Base-by-base conservation (phyloP, 2,797 vertebrate species). In the Pelodytes ibericus region DNA sequence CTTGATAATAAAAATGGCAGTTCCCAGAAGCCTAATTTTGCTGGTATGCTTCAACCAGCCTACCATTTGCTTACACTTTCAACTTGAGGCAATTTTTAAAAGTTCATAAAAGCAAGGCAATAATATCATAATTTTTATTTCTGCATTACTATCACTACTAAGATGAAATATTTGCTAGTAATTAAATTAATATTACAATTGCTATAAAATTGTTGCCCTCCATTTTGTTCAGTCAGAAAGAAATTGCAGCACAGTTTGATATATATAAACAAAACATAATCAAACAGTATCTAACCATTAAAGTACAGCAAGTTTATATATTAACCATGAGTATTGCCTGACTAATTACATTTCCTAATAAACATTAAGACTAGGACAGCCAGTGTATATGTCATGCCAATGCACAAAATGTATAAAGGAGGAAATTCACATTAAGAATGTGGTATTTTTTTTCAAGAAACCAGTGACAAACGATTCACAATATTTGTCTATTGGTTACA, bases 381-480 rank as follows among this genome's bases (percentile, higher is more conserved):
- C 74, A 58, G 74, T 71, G 74, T 77, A 71, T 57, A 24, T n/a
- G n/a, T 71, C 51, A 71, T 64, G 56, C 41, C 33, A 18, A 60
- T 56, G 29, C 58, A 67, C 1, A 27, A 33, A 47, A 70, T 18
- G 51, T 59, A 62, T 36, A 49, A 8, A 71, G 51, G 49, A 57
- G 56, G 67, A 64, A 47, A 44, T 62, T 71, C 74, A 77, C 67
- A 64, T 58, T 71, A 64, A 16, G 65, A 80, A 27, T 76, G 49
- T 64, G 33, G 27, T 57, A 63, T 36, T 56, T n/a, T 57, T 20
- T 71, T 61, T 60, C 7, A 68, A 68, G 30, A 64, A 61, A 26
- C 15, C 41, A 29, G 56, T 56, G 47, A 18, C 20, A 29, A 75
- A 18, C 24, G 61, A 53, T 61, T 36, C 27, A 27, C 4, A 53